Evolutionary conservation across 2,113 vertebrate species (phyloP), one percentile per base, ranked within the genome.

Genomic region (Setophaga petechia): DNA sequence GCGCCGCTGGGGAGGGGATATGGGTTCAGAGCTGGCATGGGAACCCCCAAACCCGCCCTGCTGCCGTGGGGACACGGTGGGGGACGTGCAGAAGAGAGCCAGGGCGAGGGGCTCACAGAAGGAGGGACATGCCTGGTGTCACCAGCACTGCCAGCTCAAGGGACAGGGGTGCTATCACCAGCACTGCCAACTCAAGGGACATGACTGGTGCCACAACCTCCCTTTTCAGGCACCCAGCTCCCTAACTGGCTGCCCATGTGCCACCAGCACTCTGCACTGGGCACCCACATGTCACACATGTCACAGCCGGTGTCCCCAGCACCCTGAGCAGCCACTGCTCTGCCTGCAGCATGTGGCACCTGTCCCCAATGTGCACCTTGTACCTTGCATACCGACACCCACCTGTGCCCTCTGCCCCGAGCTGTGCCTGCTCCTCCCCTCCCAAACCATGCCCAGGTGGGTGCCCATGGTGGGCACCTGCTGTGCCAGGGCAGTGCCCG

Each of bases 1-100:
- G n/a, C 99, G 98, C 41, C 99, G 98, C 99, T 99, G 31, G 4
- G 61, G 46, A 12, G 39, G 80, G 47, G 6, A 52, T 16, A 1
- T 9, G 5, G 22, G 5, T 20, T 91, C 72, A 87, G 54, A 13
- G 44, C 35, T 0, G 12, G 12, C 6, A 19, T 6, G 0, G 0
- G 6, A 28, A 57, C 19, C 39, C 63, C 31, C 52, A 4, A 11
- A 31, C n/a, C 47, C 1, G 0, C 74, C 77, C 59, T 0, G 20
- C 8, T 3, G 35, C 39, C 2, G 0, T 2, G 57, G 49, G 58
- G 57, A 39, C 19, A 22, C 7, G 8, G 1, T 0, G 0, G 43
- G 33, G 13, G 4, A 2, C 0, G 2, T 4, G 30, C 27, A 33
- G 15, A 15, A 55, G 11, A 2, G 76, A 1, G 11, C 33, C 2